Conservation (phyloP, 2,113 vertebrate genomes). For the Podarcis muralis region DNA sequence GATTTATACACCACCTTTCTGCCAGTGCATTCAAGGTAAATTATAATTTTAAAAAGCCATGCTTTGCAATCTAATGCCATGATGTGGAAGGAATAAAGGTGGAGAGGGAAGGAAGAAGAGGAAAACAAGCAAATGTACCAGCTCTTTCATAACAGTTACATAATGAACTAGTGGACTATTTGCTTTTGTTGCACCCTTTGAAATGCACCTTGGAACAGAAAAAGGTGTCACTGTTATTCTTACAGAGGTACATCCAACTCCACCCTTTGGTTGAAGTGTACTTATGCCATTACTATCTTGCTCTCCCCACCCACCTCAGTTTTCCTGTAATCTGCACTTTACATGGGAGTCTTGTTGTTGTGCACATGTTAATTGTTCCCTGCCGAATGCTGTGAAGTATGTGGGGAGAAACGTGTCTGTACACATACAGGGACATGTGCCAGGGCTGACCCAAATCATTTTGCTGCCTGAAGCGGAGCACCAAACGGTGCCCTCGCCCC, state of each 20-base stretch:
- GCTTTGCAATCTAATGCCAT: background rate
- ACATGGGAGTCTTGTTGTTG: background rate
- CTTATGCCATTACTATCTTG: background rate
- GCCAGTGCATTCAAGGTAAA: background rate
- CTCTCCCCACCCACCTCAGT: background rate
- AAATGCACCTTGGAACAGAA: background rate
- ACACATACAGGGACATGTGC: too few relatives aligned
- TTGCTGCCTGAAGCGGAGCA: too few relatives aligned
- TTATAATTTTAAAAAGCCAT: background rate
- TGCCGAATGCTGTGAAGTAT: too few relatives aligned
- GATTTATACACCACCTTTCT: background rate
- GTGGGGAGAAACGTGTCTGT: too few relatives aligned
- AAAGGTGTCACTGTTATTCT: background rate
- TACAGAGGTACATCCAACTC: background rate
- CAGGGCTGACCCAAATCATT: too few relatives aligned
- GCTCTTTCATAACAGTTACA: background rate
- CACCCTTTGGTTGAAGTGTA: background rate
- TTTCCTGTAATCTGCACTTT: background rate
- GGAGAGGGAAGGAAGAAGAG: background rate
- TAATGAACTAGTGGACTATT: background rate
- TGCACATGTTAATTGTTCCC: background rate
- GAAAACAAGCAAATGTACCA: background rate
- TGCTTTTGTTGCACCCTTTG: background rate
- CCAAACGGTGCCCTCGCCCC: too few relatives aligned
- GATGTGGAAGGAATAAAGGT: background rate